Conservation (phyloP, 2,113 vertebrate genomes). For the Laticauda colubrina region DNA sequence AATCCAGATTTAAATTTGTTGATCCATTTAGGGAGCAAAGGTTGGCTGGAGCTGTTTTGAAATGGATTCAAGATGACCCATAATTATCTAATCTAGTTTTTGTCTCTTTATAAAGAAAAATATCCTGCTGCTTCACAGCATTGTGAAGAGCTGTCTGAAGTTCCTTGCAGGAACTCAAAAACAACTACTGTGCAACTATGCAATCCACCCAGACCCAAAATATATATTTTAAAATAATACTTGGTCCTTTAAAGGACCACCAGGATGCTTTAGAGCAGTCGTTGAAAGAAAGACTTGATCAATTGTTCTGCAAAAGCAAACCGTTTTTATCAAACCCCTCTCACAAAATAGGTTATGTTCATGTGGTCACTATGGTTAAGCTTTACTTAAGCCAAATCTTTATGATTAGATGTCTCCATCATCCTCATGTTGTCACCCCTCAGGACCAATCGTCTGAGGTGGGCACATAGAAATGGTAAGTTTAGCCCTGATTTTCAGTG, state of each 20-base stretch:
- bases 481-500: background rate
- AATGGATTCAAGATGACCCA: too few relatives aligned
- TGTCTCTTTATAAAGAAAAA: too few relatives aligned
- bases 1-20: background rate
- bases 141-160: background rate
- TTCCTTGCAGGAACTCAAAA: background rate
- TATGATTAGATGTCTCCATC: background rate
- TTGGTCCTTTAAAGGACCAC: background rate
- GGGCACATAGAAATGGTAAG: background rate
- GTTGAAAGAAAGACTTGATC: background rate
- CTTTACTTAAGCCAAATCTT: background rate
- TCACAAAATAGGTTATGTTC: background rate
- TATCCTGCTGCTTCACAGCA: background rate
- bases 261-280: background rate
- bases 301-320: background rate
- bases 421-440: background rate
- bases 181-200: background rate
- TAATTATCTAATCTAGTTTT: too few relatives aligned
- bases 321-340: background rate
- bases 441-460: background rate
- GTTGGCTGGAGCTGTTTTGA: too few relatives aligned
- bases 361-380: background rate
- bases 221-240: background rate
- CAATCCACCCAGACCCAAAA: background rate
- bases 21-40: background rate